Evolutionary conservation across 2,888 invertebrate genomes (phyloP).

Genomic region (Chromoteleia sp.): DNA sequence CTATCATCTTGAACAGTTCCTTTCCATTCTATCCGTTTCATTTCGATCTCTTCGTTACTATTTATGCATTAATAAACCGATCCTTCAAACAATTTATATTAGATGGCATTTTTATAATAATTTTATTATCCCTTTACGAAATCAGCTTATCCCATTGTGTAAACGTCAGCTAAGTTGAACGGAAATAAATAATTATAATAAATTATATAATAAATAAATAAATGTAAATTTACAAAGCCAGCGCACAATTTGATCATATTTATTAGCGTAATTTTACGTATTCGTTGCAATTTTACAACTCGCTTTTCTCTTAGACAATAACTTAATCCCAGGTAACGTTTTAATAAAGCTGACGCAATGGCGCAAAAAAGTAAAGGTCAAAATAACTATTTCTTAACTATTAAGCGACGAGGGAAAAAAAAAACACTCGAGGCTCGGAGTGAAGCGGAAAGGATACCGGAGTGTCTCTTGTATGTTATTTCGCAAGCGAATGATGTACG

Average conservation of each 20-base stretch:
- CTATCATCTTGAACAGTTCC: too few species aligned
- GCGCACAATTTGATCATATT: too few species aligned
- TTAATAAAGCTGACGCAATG: constrained; percentile 56
- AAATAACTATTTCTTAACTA: constrained; percentile 59
- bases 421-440: constrained; percentile 20
- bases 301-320: constrained; percentile 25
- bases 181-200: too few species aligned
- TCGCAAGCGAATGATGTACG: constrained; percentile 57
- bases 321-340: constrained; percentile 22
- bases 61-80: too few species aligned
- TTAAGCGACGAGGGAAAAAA: constrained; percentile 32
- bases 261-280: constrained; percentile 10
- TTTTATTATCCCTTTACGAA: neutral
- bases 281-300: constrained; percentile 6
- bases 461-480: constrained; percentile 51
- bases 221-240: too few species aligned
- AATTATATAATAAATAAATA: too few species aligned
- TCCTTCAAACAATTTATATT: too few species aligned
- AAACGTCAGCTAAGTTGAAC: too few species aligned
- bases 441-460: constrained; percentile 47
- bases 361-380: constrained; percentile 57
- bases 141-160: too few species aligned
- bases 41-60: too few species aligned
- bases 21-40: too few species aligned
- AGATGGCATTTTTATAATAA: neutral